These are phyloP conservation scores for Eurystomus glaucurus DNA, from an alignment of 2,797 vertebrate genomes.

Conservation along the genomic window DNA sequence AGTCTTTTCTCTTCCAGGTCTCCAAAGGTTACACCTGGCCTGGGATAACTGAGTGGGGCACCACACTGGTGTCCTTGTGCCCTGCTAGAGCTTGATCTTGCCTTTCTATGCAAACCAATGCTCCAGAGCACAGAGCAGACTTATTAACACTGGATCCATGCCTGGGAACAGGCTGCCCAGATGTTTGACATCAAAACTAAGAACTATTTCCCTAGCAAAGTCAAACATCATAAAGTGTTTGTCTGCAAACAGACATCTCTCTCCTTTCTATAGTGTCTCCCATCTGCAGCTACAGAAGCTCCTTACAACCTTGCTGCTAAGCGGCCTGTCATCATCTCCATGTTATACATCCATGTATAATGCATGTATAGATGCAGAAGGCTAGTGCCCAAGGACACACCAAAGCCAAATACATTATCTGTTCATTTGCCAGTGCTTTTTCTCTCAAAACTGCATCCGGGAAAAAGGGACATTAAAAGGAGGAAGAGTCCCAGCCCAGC, in stretches of 20 bases:
- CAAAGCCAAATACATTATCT: neutral
- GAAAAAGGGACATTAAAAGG: neutral
- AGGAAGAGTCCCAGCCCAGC: neutral
- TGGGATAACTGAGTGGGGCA: neutral
- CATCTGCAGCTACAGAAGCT: neutral
- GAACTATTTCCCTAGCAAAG: neutral
- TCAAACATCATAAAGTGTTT: neutral
- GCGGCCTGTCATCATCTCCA: neutral
- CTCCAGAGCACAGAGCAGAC: neutral
- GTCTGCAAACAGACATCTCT: neutral
- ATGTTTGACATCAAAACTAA: neutral
- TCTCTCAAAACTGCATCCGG: neutral
- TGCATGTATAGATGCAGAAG: neutral
- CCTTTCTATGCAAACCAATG: neutral
- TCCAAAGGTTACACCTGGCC: neutral
- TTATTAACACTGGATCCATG: neutral
- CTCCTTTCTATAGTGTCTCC: neutral
- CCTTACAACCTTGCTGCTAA: neutral
- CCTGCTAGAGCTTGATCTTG: neutral
- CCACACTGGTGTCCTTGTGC: neutral
- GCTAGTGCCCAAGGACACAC: neutral
- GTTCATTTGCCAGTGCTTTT: neutral
- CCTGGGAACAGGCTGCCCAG: rapidly evolving
- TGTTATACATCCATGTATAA: neutral
- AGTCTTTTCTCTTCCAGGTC: neutral